These are phyloP conservation scores for Misgurnus mizolepis DNA, from an alignment of 2,113 vertebrate species.

Conservation along the genomic window DNA sequence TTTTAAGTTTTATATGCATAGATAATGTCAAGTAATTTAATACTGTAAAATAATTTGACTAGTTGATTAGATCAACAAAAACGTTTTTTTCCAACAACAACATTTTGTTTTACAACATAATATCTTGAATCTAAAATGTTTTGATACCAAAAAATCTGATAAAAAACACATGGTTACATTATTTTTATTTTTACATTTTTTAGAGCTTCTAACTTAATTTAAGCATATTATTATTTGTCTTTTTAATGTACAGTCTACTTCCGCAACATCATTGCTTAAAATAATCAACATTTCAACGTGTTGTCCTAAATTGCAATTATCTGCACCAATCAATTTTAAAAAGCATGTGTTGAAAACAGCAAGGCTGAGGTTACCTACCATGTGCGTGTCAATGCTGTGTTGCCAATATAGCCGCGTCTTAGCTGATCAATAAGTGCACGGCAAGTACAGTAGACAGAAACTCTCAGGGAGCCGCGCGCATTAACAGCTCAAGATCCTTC, in stretches of 20 bases:
- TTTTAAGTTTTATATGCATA: too few species aligned
- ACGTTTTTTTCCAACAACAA: too few species aligned
- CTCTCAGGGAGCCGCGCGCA: conserved; percentile 6
- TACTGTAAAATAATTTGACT: too few species aligned
- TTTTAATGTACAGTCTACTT: neutral
- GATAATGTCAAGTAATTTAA: too few species aligned
- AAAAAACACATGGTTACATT: too few species aligned
- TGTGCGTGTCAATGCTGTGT: conserved; percentile 65
- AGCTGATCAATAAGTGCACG: conserved; percentile 53
- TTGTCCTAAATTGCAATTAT: conserved; percentile 50
- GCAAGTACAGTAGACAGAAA: conserved; percentile 61
- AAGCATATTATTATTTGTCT: too few species aligned
- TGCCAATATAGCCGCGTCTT: conserved; percentile 52
- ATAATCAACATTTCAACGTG: conserved; percentile 54
- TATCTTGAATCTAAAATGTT: too few species aligned
- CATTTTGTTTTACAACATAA: too few species aligned
- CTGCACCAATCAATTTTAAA: neutral
- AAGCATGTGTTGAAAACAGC: neutral
- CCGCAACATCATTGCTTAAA: conserved; percentile 30
- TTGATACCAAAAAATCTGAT: too few species aligned
- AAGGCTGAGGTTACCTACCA: conserved; percentile 65
- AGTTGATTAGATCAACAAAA: too few species aligned
- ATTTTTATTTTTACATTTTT: too few species aligned
- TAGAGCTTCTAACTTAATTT: too few species aligned
- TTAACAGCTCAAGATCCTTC: neutral